These are phyloP conservation scores for Oreochromis niloticus DNA, from an alignment of 2,113 vertebrate species.

Conservation along the genomic window DNA sequence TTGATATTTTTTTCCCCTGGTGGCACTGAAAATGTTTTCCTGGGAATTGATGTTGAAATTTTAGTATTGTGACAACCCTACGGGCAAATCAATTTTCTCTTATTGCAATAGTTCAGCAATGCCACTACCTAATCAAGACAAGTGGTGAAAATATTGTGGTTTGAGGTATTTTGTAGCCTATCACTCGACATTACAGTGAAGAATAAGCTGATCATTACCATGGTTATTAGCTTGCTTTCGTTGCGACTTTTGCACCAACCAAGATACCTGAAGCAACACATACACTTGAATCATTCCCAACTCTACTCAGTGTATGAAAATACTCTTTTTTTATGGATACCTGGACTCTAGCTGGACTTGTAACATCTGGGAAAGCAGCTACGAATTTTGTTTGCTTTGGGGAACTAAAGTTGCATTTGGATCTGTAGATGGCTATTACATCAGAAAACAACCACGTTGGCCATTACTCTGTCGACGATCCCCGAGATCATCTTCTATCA, in stretches of 20 bases:
- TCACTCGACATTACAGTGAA: rapidly evolving
- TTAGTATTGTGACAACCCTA: neutral
- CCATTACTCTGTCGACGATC: neutral
- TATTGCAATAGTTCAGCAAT: neutral
- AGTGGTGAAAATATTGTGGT: neutral
- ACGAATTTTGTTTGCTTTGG: neutral
- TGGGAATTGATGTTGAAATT: neutral
- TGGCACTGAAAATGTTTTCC: neutral
- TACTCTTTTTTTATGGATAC: neutral
- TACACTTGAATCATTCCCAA: neutral
- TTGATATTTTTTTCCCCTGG: neutral
- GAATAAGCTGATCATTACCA: rapidly evolving
- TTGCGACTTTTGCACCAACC: neutral
- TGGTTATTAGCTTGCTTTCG: neutral
- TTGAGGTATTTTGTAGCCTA: neutral
- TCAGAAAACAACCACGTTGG: neutral
- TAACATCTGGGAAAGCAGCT: neutral
- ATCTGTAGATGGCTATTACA: neutral
- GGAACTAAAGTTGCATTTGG: neutral
- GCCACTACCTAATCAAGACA: neutral
- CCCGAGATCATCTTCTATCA: neutral
- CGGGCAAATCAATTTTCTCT: neutral
- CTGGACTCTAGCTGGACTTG: neutral
- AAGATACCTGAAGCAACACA: neutral
- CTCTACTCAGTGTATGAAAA: neutral